A percentile compares a stretch with the other conserved stretches of the same genome.
These are phyloP conservation scores for Exocentrus adspersus DNA, from an alignment of 2,888 invertebrate species.

Conservation along the genomic window DNA sequence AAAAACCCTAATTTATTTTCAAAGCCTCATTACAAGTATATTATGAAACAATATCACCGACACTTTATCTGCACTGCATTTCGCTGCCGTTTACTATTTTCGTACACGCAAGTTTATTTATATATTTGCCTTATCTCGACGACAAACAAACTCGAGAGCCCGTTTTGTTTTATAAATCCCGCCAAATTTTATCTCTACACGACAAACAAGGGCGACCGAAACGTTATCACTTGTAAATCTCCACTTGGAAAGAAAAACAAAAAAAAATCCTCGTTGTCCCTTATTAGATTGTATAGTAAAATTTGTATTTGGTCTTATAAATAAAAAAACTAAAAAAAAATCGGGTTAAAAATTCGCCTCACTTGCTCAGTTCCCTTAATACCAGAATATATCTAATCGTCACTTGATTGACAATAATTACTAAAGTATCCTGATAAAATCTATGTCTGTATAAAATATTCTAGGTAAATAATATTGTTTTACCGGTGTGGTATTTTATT, in stretches of 20 bases:
- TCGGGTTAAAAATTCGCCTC: too few relatives aligned
- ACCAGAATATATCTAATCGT: neutral
- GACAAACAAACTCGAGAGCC: neutral
- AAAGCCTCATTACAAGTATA: too few relatives aligned
- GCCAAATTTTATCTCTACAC: neutral
- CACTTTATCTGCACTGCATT: neutral
- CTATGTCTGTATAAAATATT: too few relatives aligned
- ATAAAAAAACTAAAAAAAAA: too few relatives aligned
- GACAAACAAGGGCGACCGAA: neutral
- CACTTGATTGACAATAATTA: neutral
- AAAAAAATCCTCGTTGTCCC: too few relatives aligned
- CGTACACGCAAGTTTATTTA: neutral
- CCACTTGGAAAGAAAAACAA: neutral
- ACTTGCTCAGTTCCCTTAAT: neutral
- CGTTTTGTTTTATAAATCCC: neutral
- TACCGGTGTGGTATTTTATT: neutral
- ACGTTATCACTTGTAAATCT: neutral
- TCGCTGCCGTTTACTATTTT: neutral
- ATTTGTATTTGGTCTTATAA: too few relatives aligned
- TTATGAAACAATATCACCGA: too few relatives aligned
- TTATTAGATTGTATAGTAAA: too few relatives aligned
- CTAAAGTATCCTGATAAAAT: neutral
- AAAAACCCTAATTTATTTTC: too few relatives aligned
- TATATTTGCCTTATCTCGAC: neutral
- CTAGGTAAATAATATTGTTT: neutral